Evolutionary conservation across 2,113 vertebrate genomes (phyloP).

Genomic region (Lontra canadensis): DNA sequence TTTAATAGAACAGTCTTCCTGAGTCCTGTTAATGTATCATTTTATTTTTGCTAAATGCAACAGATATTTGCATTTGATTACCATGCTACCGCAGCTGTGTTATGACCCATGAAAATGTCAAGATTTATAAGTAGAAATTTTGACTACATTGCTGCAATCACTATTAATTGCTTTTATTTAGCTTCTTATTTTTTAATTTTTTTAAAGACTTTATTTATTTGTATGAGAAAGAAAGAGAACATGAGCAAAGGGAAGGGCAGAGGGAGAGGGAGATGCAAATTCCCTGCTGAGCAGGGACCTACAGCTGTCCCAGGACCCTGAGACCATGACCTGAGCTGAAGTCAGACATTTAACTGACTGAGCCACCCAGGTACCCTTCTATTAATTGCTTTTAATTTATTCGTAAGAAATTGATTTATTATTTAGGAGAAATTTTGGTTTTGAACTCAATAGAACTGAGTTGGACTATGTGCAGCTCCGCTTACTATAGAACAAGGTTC

Average conservation of each 20-base stretch:
- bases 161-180: not conserved
- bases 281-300: not conserved
- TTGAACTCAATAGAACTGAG: not conserved
- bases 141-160: not conserved
- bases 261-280: not conserved
- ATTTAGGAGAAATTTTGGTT: not conserved
- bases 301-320: not conserved
- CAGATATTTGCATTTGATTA: not conserved
- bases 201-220: not conserved
- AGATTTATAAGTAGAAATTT: not conserved
- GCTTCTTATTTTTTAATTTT: not conserved
- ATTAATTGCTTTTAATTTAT: not conserved
- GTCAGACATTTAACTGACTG: not conserved
- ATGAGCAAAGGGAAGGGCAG: not conserved
- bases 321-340: not conserved
- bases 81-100: constrained; percentile 46
- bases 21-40: constrained; percentile 30
- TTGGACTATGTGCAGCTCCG: not conserved
- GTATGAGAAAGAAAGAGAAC: not conserved
- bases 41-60: constrained; percentile 33
- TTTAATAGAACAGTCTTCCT: constrained; percentile 35
- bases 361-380: not conserved
- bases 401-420: not conserved
- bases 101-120: constrained; percentile 69
- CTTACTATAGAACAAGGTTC: not conserved